Evolutionary conservation across 2,888 invertebrate genomes (phyloP).

Genomic region (Perizoma affinitatum): DNA sequence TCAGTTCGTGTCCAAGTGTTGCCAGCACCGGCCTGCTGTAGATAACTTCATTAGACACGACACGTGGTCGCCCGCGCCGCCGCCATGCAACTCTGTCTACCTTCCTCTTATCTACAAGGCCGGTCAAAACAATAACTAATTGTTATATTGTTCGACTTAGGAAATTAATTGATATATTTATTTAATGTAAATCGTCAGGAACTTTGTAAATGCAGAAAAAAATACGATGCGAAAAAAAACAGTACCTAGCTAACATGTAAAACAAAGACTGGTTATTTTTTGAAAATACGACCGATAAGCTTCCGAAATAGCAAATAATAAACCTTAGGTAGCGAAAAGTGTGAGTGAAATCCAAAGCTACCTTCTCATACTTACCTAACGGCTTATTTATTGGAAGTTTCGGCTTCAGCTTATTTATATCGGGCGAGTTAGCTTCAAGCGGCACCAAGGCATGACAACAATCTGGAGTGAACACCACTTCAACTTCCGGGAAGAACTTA

Average conservation of each 20-base stretch:
- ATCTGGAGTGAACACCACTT: constrained; percentile 20
- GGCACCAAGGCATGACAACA: constrained; percentile 8
- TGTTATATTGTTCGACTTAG: background rate
- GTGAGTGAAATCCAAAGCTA: constrained; percentile 5
- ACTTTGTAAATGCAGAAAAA: no score
- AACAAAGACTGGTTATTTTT: no score
- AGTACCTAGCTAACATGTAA: no score
- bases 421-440: constrained; percentile 8
- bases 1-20: constrained; percentile 12
- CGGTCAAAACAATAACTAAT: background rate
- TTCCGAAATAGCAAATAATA: no score
- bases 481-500: constrained; percentile 13
- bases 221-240: background rate
- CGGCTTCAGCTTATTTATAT: constrained; percentile 8
- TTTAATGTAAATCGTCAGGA: background rate
- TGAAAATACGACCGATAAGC: no score
- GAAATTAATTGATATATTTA: background rate
- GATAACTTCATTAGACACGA: constrained; percentile 16
- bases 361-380: no score
- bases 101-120: background rate
- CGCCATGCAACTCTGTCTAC: constrained; percentile 11
- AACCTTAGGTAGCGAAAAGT: background rate
- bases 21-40: constrained; percentile 4
- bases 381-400: background rate
- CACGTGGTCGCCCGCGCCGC: background rate